Conservation (phyloP, 2,888 invertebrate genomes). For the Formica aserva region DNA sequence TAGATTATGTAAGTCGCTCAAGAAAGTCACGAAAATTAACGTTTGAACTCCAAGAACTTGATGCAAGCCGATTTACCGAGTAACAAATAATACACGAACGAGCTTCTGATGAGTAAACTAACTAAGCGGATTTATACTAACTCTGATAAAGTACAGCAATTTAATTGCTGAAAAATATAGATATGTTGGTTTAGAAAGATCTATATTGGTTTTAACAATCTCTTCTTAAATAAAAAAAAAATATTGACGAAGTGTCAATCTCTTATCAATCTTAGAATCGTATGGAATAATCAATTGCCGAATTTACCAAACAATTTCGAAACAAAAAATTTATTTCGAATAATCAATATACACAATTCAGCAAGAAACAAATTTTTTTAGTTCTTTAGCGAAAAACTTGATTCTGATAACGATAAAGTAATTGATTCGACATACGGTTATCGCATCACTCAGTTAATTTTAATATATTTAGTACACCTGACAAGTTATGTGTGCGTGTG, state of each 20-base stretch:
- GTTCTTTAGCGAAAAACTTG: too few relatives aligned
- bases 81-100: background rate
- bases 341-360: background rate
- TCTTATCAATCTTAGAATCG: background rate
- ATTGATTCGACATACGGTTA: too few relatives aligned
- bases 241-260: background rate
- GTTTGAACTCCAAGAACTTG: background rate
- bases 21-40: background rate
- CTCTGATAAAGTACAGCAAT: background rate
- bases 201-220: background rate
- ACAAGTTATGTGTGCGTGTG: too few relatives aligned
- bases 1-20: background rate
- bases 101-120: background rate
- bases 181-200: background rate
- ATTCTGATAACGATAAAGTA: too few relatives aligned
- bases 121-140: background rate
- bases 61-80: background rate
- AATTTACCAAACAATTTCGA: background rate
- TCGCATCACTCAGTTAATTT: too few relatives aligned
- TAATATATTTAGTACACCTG: too few relatives aligned
- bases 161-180: background rate
- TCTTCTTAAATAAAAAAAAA: background rate
- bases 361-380: too few relatives aligned
- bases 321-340: background rate
- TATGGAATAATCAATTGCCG: background rate